A percentile compares a stretch with the other conserved stretches of the same genome.
phyloP scores from a whole-genome alignment of 2,113 vertebrate genomes.

The Chiloscyllium plagiosum region DNA sequence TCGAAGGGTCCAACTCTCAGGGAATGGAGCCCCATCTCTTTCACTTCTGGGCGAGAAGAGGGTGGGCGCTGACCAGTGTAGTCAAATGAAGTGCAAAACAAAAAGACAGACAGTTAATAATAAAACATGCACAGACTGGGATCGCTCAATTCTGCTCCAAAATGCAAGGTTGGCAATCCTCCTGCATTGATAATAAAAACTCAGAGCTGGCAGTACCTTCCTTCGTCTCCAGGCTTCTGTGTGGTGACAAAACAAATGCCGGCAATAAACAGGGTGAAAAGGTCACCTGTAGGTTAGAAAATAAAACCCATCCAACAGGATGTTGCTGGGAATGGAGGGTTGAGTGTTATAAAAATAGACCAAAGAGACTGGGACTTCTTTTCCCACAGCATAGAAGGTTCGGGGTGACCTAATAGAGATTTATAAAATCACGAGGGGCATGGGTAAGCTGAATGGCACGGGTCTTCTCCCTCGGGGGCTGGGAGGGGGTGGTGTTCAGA shows the following conservation, averaged over 20 bases:
- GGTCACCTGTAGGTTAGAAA: not conserved
- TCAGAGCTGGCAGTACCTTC: too few species aligned
- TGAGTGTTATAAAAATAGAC: too few species aligned
- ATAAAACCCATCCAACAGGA: not conserved
- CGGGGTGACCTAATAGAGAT: too few species aligned
- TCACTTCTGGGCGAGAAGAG: not conserved
- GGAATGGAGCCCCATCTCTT: not conserved
- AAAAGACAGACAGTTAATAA: not conserved
- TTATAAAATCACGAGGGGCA: too few species aligned
- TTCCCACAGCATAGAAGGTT: too few species aligned
- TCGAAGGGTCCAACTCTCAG: not conserved
- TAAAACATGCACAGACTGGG: not conserved
- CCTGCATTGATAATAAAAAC: not conserved
- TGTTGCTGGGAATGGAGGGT: too few species aligned
- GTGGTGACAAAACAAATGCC: not conserved
- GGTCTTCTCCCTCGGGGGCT: too few species aligned
- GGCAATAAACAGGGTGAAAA: conserved; percentile 19
- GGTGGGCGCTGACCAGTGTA: not conserved
- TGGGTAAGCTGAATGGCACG: too few species aligned
- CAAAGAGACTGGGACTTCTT: too few species aligned
- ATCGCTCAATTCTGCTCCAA: not conserved
- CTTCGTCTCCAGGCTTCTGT: not conserved
- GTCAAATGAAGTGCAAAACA: not conserved
- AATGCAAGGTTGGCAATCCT: not conserved
- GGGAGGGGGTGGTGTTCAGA: too few species aligned